Evolutionary conservation across 2,113 vertebrate species (phyloP), one percentile per base, ranked within the genome.

Genomic region (Enhydra lutris): DNA sequence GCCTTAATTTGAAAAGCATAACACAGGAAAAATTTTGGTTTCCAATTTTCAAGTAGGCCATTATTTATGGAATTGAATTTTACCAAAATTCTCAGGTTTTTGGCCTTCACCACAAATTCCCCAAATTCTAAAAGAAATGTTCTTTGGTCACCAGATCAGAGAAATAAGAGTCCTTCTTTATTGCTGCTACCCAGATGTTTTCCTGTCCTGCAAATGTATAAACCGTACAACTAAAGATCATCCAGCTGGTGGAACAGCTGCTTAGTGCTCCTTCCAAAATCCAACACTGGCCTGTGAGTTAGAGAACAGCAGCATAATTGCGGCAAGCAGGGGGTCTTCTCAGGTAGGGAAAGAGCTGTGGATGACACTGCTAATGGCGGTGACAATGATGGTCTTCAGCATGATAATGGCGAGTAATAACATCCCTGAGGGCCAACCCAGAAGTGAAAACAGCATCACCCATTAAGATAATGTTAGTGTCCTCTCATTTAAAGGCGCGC

Each of bases 241-340:
- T 83, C 95, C 91, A 57, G 97, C 96, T 98, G 95, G 14, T 6
- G 52, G 6, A 91, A 36, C 82, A 97, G 91, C 85, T 97, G 97
- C 50, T 55, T 2, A 1, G 17, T 1, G 74, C 34, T 52, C 85
- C 81, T 61, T 95, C 47, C 47, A 24, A n/a, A 15, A 50, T 47
- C 45, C 15, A 10, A 7, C 7, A 42, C 57, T 45, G 61, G 85
- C 47, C 52, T 10, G 23, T 31, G 61, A 34, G 24, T 17, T 55
- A 7, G 36, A 73, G 65, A n/a, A 76, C 59, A 55, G 83, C 39
- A 73, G 63, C 79, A 14, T 17, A 20, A 3, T 63, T 21, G 4
- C 47, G 5, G 67, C 52, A 55, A 87, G 69, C 26, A n/a, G 79
- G 45, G 45, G 6, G 29, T 6, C 29, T 78, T 89, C 67, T 36